Percentiles rank a stretch among this genome's conserved stretches.
These are phyloP conservation scores for Hyles vespertilio DNA, from an alignment of 1,140 invertebrate species.

Conservation along the genomic window DNA sequence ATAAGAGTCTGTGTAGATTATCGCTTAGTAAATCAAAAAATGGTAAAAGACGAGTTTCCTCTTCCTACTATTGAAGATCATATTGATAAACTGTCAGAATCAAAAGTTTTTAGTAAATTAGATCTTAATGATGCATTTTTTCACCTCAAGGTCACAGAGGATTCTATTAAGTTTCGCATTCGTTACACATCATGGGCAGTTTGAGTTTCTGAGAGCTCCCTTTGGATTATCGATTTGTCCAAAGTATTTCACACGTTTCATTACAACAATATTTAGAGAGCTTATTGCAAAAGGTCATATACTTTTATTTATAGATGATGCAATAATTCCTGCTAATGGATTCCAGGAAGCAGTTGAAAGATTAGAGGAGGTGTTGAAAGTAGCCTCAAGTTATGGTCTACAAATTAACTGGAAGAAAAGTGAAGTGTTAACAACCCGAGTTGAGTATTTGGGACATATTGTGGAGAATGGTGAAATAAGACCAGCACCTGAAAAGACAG, in stretches of 20 bases:
- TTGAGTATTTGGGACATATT: conserved; percentile 19
- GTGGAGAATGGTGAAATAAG: conserved; percentile 12
- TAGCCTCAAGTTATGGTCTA: conserved; percentile 39
- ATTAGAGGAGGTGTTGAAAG: conserved; percentile 20
- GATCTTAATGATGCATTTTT: too few species aligned
- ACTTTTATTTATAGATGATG: conserved; percentile 23
- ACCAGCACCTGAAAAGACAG: conserved; percentile 19
- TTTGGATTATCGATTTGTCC: conserved; percentile 24
- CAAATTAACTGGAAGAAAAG: conserved; percentile 31
- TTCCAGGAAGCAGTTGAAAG: conserved; percentile 7
- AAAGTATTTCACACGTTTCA: conserved; percentile 22
- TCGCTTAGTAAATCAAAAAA: conserved; percentile 3
- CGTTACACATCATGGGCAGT: conserved; percentile 16
- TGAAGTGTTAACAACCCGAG: conserved; percentile 8
- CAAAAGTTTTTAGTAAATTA: too few species aligned
- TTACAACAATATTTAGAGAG: conserved; percentile 22
- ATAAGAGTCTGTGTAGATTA: conserved; percentile 40
- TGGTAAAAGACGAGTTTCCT: conserved; percentile 41
- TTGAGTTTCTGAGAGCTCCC: conserved; percentile 22
- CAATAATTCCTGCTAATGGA: conserved; percentile 12
- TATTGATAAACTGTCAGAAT: background rate
- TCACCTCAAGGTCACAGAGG: conserved; percentile 5
- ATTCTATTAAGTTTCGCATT: conserved; percentile 19
- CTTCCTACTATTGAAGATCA: conserved; percentile 19
- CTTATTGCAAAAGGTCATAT: conserved; percentile 13